Percentiles rank a stretch among this genome's conserved stretches.
phyloP scores from a whole-genome alignment of 2,113 vertebrate species.

The Eira barbara region DNA sequence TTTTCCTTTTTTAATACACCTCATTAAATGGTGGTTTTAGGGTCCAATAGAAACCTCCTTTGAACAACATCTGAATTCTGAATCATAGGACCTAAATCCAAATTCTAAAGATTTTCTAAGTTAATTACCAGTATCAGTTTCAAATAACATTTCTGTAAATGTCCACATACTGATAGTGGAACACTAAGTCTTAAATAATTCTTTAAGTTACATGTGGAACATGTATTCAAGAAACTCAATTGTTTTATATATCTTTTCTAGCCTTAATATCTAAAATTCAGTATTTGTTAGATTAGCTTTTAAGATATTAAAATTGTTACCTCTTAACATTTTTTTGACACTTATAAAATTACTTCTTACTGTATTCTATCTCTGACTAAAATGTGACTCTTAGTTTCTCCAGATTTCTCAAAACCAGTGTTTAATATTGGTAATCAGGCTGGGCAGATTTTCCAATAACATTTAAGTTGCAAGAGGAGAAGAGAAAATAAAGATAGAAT shows the following conservation, averaged over 20 bases:
- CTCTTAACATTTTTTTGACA: neutral
- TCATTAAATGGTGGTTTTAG: neutral
- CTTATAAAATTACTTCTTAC: neutral
- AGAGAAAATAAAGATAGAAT: neutral
- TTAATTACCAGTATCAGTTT: neutral
- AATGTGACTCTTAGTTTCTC: neutral
- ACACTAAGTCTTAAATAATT: neutral
- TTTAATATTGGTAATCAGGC: neutral
- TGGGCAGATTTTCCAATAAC: neutral
- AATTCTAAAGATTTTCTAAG: neutral
- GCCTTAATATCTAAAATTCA: neutral
- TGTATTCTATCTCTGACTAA: neutral
- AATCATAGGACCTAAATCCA: neutral
- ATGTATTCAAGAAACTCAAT: neutral
- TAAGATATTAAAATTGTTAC: neutral
- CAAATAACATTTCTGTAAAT: neutral
- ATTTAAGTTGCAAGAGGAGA: neutral
- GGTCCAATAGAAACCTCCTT: neutral
- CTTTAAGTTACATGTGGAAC: neutral
- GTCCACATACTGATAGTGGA: neutral
- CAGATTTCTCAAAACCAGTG: neutral
- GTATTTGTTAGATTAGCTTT: neutral
- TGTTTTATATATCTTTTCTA: neutral
- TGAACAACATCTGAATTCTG: neutral
- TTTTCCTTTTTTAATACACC: neutral